Conservation (phyloP, 2,113 vertebrate genomes). For the Corythaeola cristata region DNA sequence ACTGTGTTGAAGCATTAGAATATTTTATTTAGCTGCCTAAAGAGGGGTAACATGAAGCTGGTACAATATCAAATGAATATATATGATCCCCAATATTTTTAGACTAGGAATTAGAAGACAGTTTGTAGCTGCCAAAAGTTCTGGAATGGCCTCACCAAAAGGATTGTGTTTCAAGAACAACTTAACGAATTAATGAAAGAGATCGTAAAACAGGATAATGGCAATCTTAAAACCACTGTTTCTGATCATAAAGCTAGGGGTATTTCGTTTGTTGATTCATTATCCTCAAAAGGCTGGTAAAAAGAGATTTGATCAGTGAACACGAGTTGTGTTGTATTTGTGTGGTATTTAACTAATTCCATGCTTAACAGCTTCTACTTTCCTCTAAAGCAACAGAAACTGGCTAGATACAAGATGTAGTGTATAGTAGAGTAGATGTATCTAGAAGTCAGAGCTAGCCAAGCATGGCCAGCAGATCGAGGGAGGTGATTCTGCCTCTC, state of each 20-base stretch:
- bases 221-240: not conserved
- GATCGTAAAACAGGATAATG: not conserved
- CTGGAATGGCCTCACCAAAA: not conserved
- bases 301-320: not conserved
- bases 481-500: no score
- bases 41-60: not conserved
- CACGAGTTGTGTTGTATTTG: not conserved
- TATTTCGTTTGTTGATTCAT: not conserved
- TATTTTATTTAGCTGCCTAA: not conserved
- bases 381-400: not conserved
- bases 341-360: not conserved
- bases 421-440: not conserved
- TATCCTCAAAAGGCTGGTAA: not conserved
- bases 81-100: not conserved
- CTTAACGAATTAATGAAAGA: constrained; percentile 5
- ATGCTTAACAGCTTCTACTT: not conserved
- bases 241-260: not conserved
- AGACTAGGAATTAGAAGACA: not conserved
- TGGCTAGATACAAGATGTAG: not conserved
- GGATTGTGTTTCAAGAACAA: constrained; percentile 1
- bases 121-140: not conserved
- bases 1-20: not conserved
- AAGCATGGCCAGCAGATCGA: no score
- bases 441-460: not conserved
- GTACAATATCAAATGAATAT: not conserved